These are phyloP conservation scores for Scophthalmus maximus DNA, from an alignment of 2,113 vertebrate species.

Conservation along the genomic window DNA sequence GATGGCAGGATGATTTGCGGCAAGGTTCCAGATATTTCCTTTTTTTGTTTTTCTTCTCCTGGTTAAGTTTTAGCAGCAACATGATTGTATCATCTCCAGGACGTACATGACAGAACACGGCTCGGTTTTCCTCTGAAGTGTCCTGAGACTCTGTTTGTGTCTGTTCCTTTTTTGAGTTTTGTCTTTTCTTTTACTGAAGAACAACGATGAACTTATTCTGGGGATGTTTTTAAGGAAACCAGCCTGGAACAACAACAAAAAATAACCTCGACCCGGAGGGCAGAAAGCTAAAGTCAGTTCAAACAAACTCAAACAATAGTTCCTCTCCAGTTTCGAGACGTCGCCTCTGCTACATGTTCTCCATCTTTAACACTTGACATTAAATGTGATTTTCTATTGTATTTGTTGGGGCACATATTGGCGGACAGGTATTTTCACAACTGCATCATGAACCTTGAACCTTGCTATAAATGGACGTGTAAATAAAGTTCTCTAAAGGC, in stretches of 20 bases:
- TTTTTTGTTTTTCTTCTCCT: constrained; percentile 6
- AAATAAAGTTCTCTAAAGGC: constrained; percentile 85
- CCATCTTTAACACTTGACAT: constrained; percentile 49
- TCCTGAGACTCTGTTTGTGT: constrained; percentile 36
- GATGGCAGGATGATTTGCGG: constrained; percentile 47
- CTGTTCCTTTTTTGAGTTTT: constrained; percentile 23
- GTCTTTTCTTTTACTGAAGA: constrained; percentile 3
- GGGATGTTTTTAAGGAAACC: constrained; percentile 46
- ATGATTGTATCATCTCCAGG: constrained; percentile 74
- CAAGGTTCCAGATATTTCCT: constrained; percentile 48
- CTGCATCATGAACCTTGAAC: constrained; percentile 74
- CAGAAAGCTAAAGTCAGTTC: constrained; percentile 36
- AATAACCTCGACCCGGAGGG: constrained; percentile 21
- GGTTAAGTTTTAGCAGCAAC: constrained; percentile 68
- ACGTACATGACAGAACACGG: constrained; percentile 47
- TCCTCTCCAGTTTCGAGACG: constrained; percentile 45
- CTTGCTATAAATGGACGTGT: constrained; percentile 83
- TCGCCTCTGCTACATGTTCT: constrained; percentile 29
- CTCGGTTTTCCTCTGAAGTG: constrained; percentile 30
- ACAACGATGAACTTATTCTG: constrained; percentile 41
- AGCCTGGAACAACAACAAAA: constrained; percentile 27
- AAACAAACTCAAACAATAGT: constrained; percentile 26
- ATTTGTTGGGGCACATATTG: constrained; percentile 77
- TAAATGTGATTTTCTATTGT: constrained; percentile 67
- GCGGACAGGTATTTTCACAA: constrained; percentile 76